A percentile compares a stretch with the other conserved stretches of the same genome.
These are phyloP conservation scores for Fissipunctia ypsillon DNA, from an alignment of 2,888 invertebrate species.

Conservation along the genomic window DNA sequence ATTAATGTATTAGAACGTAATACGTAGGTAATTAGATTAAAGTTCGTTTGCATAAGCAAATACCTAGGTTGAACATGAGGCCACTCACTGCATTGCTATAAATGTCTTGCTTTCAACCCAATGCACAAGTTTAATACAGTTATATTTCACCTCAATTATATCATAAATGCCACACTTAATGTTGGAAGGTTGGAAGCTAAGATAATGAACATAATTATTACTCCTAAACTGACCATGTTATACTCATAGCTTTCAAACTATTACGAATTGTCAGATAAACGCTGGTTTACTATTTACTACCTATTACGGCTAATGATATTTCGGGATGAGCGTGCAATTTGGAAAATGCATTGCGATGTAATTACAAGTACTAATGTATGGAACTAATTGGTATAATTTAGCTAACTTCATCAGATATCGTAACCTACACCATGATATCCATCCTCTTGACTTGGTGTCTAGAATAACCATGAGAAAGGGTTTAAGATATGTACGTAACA, in stretches of 20 bases:
- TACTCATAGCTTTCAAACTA: constrained; percentile 18
- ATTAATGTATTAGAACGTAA: constrained; percentile 13
- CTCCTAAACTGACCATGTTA: constrained; percentile 24
- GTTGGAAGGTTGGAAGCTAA: constrained; percentile 28
- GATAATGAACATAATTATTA: constrained; percentile 23
- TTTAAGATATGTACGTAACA: too few relatives aligned
- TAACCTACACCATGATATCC: background rate
- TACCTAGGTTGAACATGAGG: constrained; percentile 18
- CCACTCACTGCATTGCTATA: constrained; percentile 48
- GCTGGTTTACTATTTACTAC: constrained; percentile 28
- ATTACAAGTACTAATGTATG: constrained; percentile 1
- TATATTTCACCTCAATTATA: constrained; percentile 52
- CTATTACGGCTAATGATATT: constrained; percentile 29
- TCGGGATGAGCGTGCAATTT: constrained; percentile 14
- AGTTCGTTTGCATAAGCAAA: constrained; percentile 33
- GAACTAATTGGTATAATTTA: background rate
- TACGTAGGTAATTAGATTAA: constrained; percentile 22
- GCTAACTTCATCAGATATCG: background rate
- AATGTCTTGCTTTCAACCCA: constrained; percentile 41
- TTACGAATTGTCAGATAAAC: constrained; percentile 24
- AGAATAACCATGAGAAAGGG: background rate
- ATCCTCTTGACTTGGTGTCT: background rate
- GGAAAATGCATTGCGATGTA: constrained; percentile 7
- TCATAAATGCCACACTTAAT: constrained; percentile 49
- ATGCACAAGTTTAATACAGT: constrained; percentile 34